phyloP scores from a whole-genome alignment of 2,888 invertebrate genomes.

The Cylindroiulus punctatus region DNA sequence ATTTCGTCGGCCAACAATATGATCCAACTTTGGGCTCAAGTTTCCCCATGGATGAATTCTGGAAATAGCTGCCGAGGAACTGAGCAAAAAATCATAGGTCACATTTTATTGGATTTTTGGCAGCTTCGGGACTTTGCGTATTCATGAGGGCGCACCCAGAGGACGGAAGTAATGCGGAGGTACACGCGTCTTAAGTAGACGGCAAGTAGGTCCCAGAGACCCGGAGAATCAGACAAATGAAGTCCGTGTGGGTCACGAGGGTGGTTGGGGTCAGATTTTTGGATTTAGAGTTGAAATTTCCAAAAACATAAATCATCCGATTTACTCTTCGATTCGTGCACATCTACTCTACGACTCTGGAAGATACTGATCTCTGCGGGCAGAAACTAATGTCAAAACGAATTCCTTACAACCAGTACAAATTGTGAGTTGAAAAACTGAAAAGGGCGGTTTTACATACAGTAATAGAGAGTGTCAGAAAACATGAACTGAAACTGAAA shows the following conservation, averaged over 20 bases:
- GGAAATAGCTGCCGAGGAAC: not conserved
- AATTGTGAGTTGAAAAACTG: too few relatives aligned
- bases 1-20: conserved; percentile 32
- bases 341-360: too few relatives aligned
- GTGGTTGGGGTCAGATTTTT: not conserved
- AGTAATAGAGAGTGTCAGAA: too few relatives aligned
- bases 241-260: not conserved
- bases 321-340: too few relatives aligned
- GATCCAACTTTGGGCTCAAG: not conserved
- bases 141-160: conserved; percentile 11
- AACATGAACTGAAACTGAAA: too few relatives aligned
- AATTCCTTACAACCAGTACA: too few relatives aligned
- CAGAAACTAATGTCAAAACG: too few relatives aligned
- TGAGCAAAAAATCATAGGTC: not conserved
- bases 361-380: too few relatives aligned
- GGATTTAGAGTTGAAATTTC: not conserved
- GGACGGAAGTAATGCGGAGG: conserved; percentile 12
- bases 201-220: not conserved
- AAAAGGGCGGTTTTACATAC: too few relatives aligned
- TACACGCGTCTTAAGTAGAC: not conserved
- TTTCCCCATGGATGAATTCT: conserved; percentile 34
- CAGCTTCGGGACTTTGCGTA: conserved; percentile 31
- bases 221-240: not conserved
- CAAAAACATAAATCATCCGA: not conserved
- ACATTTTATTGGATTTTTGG: conserved; percentile 35